Evolutionary conservation across 2,888 invertebrate species (phyloP).

Genomic region (Abrostola tripartita): DNA sequence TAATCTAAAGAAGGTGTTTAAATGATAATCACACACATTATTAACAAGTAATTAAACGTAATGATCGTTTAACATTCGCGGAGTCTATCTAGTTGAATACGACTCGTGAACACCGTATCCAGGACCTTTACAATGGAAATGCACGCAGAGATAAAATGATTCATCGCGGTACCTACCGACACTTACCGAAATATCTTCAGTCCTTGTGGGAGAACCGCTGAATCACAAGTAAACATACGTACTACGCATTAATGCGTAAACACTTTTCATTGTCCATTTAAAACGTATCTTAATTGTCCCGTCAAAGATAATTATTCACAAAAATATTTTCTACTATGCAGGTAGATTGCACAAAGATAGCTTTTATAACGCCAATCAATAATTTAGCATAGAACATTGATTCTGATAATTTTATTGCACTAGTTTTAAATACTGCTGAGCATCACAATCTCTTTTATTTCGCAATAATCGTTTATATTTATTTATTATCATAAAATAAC

Average conservation of each 20-base stretch:
- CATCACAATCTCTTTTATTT: conserved; percentile 74
- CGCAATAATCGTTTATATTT: conserved; percentile 81
- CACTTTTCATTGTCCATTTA: conserved; percentile 74
- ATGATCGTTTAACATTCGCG: neutral
- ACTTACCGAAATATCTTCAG: conserved; percentile 81
- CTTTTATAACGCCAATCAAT: conserved; percentile 69
- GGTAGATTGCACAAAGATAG: conserved; percentile 85
- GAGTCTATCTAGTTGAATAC: conserved; percentile 25
- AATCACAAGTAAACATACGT: conserved; percentile 70
- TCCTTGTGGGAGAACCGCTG: conserved; percentile 66
- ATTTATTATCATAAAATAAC: conserved; percentile 85
- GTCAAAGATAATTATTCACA: conserved; percentile 79
- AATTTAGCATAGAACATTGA: conserved; percentile 67
- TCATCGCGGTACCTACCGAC: conserved; percentile 75
- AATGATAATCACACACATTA: conserved; percentile 13
- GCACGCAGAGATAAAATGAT: conserved; percentile 71
- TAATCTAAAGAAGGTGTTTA: too few relatives aligned
- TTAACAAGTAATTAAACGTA: neutral
- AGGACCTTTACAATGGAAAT: conserved; percentile 54
- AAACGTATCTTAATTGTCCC: conserved; percentile 72
- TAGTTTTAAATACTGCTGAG: conserved; percentile 75
- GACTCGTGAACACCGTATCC: conserved; percentile 24
- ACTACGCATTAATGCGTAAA: conserved; percentile 74
- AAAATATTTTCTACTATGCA: conserved; percentile 83
- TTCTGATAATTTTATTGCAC: conserved; percentile 78